phyloP scores from a whole-genome alignment of 2,797 vertebrate genomes.

The Brachymystax lenok region DNA sequence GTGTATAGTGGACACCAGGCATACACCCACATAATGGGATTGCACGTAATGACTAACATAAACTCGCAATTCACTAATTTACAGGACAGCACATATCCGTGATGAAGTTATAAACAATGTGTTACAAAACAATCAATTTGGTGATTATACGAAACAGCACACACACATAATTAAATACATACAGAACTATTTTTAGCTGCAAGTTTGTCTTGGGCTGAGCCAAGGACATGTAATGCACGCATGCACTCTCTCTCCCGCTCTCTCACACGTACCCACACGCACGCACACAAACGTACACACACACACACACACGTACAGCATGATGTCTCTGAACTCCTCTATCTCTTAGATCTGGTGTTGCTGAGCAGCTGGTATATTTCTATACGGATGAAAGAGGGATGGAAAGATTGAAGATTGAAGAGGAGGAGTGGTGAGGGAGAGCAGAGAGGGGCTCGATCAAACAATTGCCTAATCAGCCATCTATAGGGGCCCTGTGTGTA shows the following conservation, averaged over 20 bases:
- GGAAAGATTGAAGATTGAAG: slow-evolving; percentile 42
- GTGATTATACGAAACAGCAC: not conserved
- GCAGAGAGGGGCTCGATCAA: slow-evolving; percentile 45
- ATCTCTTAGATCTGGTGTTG: slow-evolving; percentile 33
- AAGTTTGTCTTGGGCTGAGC: not conserved
- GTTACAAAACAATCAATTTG: not conserved
- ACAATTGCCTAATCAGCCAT: slow-evolving; percentile 70
- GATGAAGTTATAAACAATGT: not conserved
- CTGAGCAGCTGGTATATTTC: slow-evolving; percentile 61
- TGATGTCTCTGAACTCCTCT: slow-evolving; percentile 15
- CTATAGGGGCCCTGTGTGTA: slow-evolving; percentile 59
- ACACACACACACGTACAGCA: slow-evolving; percentile 7
- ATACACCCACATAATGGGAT: not conserved
- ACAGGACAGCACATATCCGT: not conserved
- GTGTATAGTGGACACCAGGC: slow-evolving; percentile 2
- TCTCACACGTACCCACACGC: not conserved
- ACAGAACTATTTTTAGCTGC: not conserved
- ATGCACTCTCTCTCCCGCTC: not conserved
- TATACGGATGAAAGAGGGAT: slow-evolving; percentile 57
- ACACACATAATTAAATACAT: not conserved
- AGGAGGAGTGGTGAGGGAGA: slow-evolving; percentile 23
- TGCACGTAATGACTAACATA: slow-evolving; percentile 40
- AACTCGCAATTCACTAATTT: not conserved
- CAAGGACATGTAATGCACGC: not conserved
- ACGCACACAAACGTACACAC: not conserved